Conservation (phyloP, 1,140 invertebrate genomes). For the Meloidogyne hapla region DNA sequence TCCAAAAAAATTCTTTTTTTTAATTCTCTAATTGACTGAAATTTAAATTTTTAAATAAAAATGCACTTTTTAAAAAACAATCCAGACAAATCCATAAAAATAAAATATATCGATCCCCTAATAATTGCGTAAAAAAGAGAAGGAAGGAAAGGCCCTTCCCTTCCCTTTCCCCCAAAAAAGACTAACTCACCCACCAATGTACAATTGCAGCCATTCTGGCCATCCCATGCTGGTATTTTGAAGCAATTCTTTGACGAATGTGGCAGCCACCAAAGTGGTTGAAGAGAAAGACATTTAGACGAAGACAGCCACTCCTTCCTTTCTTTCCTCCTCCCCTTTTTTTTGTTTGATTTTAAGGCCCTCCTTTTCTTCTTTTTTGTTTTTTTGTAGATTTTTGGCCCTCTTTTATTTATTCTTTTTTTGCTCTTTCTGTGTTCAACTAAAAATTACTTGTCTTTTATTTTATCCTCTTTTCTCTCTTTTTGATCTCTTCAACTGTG, state of each 20-base stretch:
- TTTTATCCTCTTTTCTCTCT: not conserved
- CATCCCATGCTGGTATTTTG: conserved; percentile 30
- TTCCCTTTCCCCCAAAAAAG: not conserved
- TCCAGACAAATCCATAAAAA: no score
- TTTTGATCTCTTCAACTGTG: not conserved
- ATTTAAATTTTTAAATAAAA: no score
- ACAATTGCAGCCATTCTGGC: conserved; percentile 35
- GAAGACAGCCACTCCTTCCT: conserved; percentile 6
- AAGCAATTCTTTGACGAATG: not conserved
- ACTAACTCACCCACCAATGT: conserved; percentile 24
- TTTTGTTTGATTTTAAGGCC: conserved; percentile 1
- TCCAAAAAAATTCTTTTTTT: no score
- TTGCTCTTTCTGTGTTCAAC: no score
- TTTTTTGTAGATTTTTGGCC: not conserved
- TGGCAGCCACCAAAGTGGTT: not conserved
- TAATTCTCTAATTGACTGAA: no score
- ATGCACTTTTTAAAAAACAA: no score
- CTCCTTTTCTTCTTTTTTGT: not conserved
- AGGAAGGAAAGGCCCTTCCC: not conserved
- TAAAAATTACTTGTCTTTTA: not conserved
- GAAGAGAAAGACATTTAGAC: not conserved
- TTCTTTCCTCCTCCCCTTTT: not conserved
- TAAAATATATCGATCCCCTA: no score
- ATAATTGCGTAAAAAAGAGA: no score
- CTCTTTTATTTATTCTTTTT: not conserved